phyloP scores from a whole-genome alignment of 2,888 invertebrate species.

The Volucella zonaria region DNA sequence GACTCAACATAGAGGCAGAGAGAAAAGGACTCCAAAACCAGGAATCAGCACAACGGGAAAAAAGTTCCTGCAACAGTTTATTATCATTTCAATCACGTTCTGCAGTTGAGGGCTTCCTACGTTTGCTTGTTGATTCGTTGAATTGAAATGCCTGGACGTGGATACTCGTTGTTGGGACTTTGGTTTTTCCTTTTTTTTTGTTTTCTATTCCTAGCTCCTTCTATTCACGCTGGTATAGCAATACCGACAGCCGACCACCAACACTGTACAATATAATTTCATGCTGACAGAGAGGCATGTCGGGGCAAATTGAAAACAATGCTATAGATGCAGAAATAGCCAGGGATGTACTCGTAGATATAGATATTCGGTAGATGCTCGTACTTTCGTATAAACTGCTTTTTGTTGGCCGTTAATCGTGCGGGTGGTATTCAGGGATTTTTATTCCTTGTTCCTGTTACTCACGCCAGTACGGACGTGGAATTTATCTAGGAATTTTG shows the following conservation, averaged over 20 bases:
- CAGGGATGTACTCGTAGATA: too few species aligned
- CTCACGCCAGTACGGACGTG: background rate
- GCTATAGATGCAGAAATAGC: constrained; percentile 10
- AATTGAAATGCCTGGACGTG: constrained; percentile 66
- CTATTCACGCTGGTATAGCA: background rate
- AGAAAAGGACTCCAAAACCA: background rate
- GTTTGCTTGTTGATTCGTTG: constrained; percentile 71
- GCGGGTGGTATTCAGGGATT: constrained; percentile 11
- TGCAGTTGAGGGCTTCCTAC: constrained; percentile 45
- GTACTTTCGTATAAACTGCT: constrained; percentile 8
- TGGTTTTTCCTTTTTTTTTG: constrained; percentile 32
- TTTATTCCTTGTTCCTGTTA: background rate
- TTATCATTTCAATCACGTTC: constrained; percentile 71
- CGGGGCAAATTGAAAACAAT: constrained; percentile 63
- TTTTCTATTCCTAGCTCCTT: background rate
- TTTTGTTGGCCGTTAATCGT: constrained; percentile 32
- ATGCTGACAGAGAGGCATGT: constrained; percentile 53
- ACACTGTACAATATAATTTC: constrained; percentile 42
- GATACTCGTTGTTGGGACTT: constrained; percentile 21
- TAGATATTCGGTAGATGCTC: constrained; percentile 18
- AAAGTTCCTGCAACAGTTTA: constrained; percentile 62
- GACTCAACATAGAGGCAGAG: constrained; percentile 8
- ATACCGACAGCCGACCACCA: background rate
- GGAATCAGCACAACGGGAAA: background rate
- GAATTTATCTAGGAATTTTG: constrained; percentile 19